Percentiles rank a stretch among this genome's conserved stretches.
phyloP scores from a whole-genome alignment of 2,113 vertebrate genomes.

The Hiodon alosoides region DNA sequence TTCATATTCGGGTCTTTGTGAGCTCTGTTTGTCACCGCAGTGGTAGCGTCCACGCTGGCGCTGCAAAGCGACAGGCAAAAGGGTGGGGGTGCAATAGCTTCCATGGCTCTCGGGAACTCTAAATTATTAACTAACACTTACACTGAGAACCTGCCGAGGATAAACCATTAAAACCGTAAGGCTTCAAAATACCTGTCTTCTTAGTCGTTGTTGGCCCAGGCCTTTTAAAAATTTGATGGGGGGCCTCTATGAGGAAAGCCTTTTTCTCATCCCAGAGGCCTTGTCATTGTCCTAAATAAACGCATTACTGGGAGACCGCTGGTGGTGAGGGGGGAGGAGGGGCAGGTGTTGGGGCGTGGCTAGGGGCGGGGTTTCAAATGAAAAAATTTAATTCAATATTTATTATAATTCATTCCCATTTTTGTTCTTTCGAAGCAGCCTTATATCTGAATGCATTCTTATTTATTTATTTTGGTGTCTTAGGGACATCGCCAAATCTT shows the following conservation, averaged over 20 bases:
- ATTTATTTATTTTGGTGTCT: too few relatives aligned
- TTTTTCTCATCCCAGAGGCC: slow-evolving; percentile 22
- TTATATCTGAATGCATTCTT: too few relatives aligned
- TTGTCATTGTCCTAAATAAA: slow-evolving; percentile 41
- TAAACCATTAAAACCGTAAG: slow-evolving; percentile 64
- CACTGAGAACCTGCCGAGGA: slow-evolving; percentile 58
- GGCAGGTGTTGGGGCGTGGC: neutral
- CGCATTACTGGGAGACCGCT: slow-evolving; percentile 29
- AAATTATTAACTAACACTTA: slow-evolving; percentile 67
- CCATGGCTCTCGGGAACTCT: slow-evolving; percentile 48
- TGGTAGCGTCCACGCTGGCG: too few relatives aligned
- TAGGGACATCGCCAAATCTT: neutral
- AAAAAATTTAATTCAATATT: neutral
- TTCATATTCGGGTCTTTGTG: too few relatives aligned
- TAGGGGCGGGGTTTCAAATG: neutral
- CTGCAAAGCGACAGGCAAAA: too few relatives aligned
- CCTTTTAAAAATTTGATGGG: slow-evolving; percentile 29
- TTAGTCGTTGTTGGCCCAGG: slow-evolving; percentile 49
- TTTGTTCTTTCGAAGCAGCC: too few relatives aligned
- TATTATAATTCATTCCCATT: neutral
- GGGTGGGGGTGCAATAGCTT: slow-evolving; percentile 43
- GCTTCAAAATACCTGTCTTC: slow-evolving; percentile 45
- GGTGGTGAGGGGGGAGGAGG: slow-evolving; percentile 19
- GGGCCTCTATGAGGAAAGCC: slow-evolving; percentile 1
- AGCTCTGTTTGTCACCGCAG: too few relatives aligned